Percentiles rank a stretch among this genome's conserved stretches.
Evolutionary conservation across 2,888 invertebrate genomes (phyloP).

Genomic region (Scaptomyza caliginosa): DNA sequence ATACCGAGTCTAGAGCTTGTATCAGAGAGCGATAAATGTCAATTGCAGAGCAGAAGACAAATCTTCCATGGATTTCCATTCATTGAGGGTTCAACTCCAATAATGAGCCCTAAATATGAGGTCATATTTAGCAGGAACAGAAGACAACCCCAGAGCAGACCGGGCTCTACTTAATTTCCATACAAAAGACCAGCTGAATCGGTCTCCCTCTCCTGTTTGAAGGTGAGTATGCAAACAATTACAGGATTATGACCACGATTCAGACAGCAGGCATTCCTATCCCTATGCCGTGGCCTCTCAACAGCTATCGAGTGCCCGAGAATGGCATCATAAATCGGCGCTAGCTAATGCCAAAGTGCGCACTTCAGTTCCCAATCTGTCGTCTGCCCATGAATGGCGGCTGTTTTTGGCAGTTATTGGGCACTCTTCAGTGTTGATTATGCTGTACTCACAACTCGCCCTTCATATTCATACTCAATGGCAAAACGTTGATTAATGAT

Average conservation of each 20-base stretch:
- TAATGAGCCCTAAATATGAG: conserved; percentile 1
- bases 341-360: conserved; percentile 63
- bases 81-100: conserved; percentile 1
- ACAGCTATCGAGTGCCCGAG: conserved; percentile 33
- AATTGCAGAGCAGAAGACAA: conserved; percentile 59
- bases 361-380: conserved; percentile 43
- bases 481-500: conserved; percentile 33
- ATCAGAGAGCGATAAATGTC: conserved; percentile 71
- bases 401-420: conserved; percentile 66
- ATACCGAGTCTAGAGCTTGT: conserved; percentile 33
- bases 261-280: neutral
- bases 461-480: conserved; percentile 3
- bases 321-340: conserved; percentile 65
- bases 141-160: neutral
- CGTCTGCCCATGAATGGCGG: conserved; percentile 26
- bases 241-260: conserved; percentile 35
- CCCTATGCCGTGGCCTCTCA: conserved; percentile 6
- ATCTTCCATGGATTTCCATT: conserved; percentile 24
- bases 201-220: neutral
- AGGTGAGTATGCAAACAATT: conserved; percentile 44
- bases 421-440: conserved; percentile 3
- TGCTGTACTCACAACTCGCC: conserved; percentile 10
- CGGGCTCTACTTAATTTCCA: conserved; percentile 24
- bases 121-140: conserved; percentile 1
- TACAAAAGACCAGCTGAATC: conserved; percentile 30